Percentiles rank a stretch among this genome's conserved stretches.
Conservation (phyloP, 1,140 invertebrate species). For the Diprion similis region DNA sequence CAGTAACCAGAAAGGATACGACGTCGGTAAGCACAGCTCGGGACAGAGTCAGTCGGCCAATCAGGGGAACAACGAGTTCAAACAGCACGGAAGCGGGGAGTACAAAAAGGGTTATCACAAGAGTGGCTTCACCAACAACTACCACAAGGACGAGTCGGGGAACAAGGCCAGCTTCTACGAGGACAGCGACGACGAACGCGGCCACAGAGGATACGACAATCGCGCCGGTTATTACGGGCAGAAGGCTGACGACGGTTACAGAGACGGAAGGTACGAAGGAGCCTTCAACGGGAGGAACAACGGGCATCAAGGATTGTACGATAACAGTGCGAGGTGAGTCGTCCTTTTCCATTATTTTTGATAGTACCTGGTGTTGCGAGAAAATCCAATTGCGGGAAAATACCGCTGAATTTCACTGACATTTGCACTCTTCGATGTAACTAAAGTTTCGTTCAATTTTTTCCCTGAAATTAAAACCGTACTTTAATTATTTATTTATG, state of each 20-base stretch:
- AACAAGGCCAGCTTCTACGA: constrained; percentile 72
- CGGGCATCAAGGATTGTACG: constrained; percentile 56
- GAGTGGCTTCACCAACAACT: constrained; percentile 69
- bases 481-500: background rate
- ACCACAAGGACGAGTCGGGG: constrained; percentile 72
- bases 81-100: constrained; percentile 33
- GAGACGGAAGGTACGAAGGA: constrained; percentile 58
- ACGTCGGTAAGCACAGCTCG: constrained; percentile 32
- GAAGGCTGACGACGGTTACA: constrained; percentile 57
- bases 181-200: constrained; percentile 67
- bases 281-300: constrained; percentile 55
- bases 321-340: constrained; percentile 52
- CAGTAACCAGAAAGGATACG: constrained; percentile 29
- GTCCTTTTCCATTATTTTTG: background rate
- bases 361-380: background rate
- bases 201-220: constrained; percentile 62
- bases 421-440: background rate
- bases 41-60: constrained; percentile 32
- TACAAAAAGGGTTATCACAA: constrained; percentile 71
- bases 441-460: background rate
- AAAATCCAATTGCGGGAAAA: constrained; percentile 10
- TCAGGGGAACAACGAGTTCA: constrained; percentile 31
- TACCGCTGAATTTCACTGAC: background rate
- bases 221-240: constrained; percentile 59
- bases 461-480: too few species aligned